Base-by-base conservation (phyloP, 2,113 vertebrate species). In the Terrapene triunguis region DNA sequence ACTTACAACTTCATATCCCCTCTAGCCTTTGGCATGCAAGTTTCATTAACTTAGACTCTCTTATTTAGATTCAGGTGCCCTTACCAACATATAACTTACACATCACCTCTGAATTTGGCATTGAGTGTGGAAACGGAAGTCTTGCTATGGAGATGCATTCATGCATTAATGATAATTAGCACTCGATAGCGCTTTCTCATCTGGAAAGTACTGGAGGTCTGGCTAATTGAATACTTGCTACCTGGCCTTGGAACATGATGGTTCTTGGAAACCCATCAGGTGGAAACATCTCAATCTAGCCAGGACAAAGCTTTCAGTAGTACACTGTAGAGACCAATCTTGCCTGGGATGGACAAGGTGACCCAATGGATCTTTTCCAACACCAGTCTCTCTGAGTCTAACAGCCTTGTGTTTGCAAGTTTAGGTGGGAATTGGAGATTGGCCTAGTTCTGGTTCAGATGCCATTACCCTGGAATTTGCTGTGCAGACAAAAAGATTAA, bases 391-490 rank as follows among this genome's bases (percentile, higher is more conserved):
- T 35, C 14, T 48, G 27, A 32, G 6, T 42, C 22, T 35, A 10
- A 25, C 80, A 38, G 51, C n/a, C 55, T 57, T 53, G 89, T 32
- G 51, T 57, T 78, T 9, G 0, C 24, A 42, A 27, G 53, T 12
- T 0, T 1, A 14, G 62, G 0, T 0, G 17, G 72, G 51, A 22
- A 48, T 79, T 6, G 5, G 19, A 83, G 74, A 72, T 72, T 0
- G 5, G 80, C 72, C 89, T n/a, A 0, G 22, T 3, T 42, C 11
- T 0, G 0, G 27, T 62, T 1, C 38, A 38, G 78, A 5, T n/a
- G 19, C 4, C 4, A 1, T 79, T 80, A 65, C 44, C 7, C 4
- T 3, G 90, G 80, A 82, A 54, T 69, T n/a, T 12, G 47, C 38
- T 55, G n/a, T 80, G 4, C 22, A 38, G 38, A 48, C 32, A 16